phyloP scores from a whole-genome alignment of 2,888 invertebrate species.

The Venusia cambrica region DNA sequence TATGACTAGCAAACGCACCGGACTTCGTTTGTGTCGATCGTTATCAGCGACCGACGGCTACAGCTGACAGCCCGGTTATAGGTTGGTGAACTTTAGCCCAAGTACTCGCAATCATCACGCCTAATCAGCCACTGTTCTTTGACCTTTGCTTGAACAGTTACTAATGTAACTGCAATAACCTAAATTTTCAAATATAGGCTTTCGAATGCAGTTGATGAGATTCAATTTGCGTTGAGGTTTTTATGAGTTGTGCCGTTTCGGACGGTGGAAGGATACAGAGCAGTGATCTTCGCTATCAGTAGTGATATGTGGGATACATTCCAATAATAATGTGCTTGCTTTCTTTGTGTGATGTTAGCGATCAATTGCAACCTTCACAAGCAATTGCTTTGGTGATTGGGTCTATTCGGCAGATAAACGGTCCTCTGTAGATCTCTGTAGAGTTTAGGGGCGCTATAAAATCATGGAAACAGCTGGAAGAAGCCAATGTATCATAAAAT shows the following conservation, averaged over 20 bases:
- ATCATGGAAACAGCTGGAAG: too few species aligned
- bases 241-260: slow-evolving; percentile 39
- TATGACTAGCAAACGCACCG: too few species aligned
- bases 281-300: slow-evolving; percentile 64
- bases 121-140: slow-evolving; percentile 73
- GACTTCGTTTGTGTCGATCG: too few species aligned
- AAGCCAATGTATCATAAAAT: too few species aligned
- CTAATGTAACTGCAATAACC: slow-evolving; percentile 26
- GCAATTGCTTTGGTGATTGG: background rate
- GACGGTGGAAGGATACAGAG: slow-evolving; percentile 32
- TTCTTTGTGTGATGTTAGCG: slow-evolving; percentile 55
- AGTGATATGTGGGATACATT: slow-evolving; percentile 68
- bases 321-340: slow-evolving; percentile 65
- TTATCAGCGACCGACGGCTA: too few species aligned
- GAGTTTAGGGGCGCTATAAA: too few species aligned
- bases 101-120: slow-evolving; percentile 47
- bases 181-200: slow-evolving; percentile 27
- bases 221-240: slow-evolving; percentile 30
- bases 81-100: too few species aligned
- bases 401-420: too few species aligned
- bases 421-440: too few species aligned
- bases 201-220: slow-evolving; percentile 26
- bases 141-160: slow-evolving; percentile 52
- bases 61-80: too few species aligned
- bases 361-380: slow-evolving; percentile 24